Evolutionary conservation across 2,888 invertebrate genomes (phyloP).

Genomic region (Cheilosia soror): DNA sequence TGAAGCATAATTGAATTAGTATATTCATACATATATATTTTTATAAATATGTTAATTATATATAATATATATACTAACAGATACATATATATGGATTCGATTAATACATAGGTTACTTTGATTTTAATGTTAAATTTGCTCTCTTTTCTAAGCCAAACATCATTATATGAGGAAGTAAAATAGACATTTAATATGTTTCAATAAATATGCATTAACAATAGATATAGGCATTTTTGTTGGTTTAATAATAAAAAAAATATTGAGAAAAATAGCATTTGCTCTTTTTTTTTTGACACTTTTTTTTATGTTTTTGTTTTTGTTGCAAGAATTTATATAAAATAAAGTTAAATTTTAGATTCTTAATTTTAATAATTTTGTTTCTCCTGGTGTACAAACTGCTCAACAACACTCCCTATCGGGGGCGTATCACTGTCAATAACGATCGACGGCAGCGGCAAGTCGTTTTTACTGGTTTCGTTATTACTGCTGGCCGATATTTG

Average conservation of each 20-base stretch:
- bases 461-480: constrained; percentile 16
- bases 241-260: constrained; percentile 39
- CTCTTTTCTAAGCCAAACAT: constrained; percentile 22
- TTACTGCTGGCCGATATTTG: constrained; percentile 10
- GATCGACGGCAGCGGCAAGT: constrained; percentile 42
- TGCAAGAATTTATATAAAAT: background rate
- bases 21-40: background rate
- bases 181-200: constrained; percentile 54
- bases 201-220: constrained; percentile 63
- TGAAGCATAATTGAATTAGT: background rate
- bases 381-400: constrained; percentile 50
- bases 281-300: background rate
- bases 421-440: constrained; percentile 26
- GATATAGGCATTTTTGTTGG: constrained; percentile 32
- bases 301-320: background rate
- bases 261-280: constrained; percentile 17
- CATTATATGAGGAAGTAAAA: constrained; percentile 32
- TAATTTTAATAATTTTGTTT: constrained; percentile 48
- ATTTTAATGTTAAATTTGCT: constrained; percentile 32
- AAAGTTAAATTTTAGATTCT: background rate
- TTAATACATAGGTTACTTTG: constrained; percentile 44
- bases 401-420: constrained; percentile 39
- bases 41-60: background rate
- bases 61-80: constrained; percentile 21
- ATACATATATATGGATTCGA: constrained; percentile 39